Evolutionary conservation across 2,113 vertebrate species (phyloP), one percentile per base, ranked within the genome.

Genomic region (Mixornis gularis): DNA sequence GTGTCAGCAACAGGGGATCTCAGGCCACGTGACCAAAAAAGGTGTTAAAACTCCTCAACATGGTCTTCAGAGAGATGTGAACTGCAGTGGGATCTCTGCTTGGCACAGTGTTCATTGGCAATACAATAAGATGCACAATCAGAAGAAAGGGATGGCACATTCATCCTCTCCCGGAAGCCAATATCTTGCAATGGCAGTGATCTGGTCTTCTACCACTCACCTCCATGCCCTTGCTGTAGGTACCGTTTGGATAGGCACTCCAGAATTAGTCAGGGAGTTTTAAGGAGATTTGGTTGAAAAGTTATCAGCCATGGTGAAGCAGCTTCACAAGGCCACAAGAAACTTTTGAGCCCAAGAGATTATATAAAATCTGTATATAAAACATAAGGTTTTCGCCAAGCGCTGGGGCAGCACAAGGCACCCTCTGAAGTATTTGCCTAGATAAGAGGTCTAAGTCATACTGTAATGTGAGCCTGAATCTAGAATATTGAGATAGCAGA

Each of bases 401-500:
- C 20, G 8, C 16, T 82, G 62, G 56, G 3, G 8, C 15, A 79
- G 43, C 25, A 20, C 9, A 53, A 48, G 10, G 9, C 16, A 87
- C 10, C 4, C 9, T 76, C 26, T 48, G 43, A 20, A 68, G 73
- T 4, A 2, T 0, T 6, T 48, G 30, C 18, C 16, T 40, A 36
- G 16, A 2, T 7, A 44, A 66, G 12, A 87, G 5, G 13, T 27
- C 60, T 56, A 80, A 70, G 5, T 30, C 17, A 16, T 32, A 25
- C 1, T 10, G 4, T 3, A 66, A 26, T 44, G 14, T 20, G 10
- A 70, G 24, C 19, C 29, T 68, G 29, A 63, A 24, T 18, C 36
- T 24, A 59, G 22, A 56, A 34, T 49, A 80, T 0, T 43, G 20
- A 44, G 53, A 87, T 11, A 8, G 17, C 27, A 78, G 26, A 40